Percentiles rank a stretch among this genome's conserved stretches.
Conservation (phyloP, 1,140 invertebrate genomes). For the Tetragnatha versicolor region DNA sequence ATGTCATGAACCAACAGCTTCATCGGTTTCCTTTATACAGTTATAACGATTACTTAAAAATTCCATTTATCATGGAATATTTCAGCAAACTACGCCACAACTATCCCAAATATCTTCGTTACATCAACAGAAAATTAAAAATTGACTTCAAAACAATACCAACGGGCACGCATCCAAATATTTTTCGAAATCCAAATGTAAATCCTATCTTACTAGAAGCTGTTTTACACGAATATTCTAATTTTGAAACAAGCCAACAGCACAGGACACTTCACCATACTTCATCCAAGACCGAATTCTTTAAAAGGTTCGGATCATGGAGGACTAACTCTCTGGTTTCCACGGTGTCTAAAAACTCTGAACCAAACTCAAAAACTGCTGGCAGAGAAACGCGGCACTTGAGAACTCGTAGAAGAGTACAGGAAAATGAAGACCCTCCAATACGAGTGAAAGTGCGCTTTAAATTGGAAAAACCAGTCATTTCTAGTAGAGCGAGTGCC, state of each 20-base stretch:
- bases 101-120: not conserved
- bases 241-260: too few species aligned
- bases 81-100: not conserved
- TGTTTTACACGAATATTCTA: not conserved
- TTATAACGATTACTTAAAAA: not conserved
- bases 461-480: not conserved
- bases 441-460: conserved; percentile 18
- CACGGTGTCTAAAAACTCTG: too few species aligned
- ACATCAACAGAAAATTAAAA: conserved; percentile 7
- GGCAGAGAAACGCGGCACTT: too few species aligned
- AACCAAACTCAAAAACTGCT: too few species aligned
- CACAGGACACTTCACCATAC: too few species aligned
- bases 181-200: too few species aligned
- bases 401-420: conserved; percentile 8
- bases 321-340: too few species aligned
- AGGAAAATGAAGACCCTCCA: not conserved
- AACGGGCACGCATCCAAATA: too few species aligned
- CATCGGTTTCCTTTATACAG: not conserved
- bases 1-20: not conserved
- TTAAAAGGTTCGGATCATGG: too few species aligned
- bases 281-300: too few species aligned
- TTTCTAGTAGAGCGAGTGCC: not conserved
- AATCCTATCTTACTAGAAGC: too few species aligned
- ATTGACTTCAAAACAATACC: not conserved
- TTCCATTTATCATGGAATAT: not conserved